A percentile compares a stretch with the other conserved stretches of the same genome.
Conservation (phyloP, 2,888 invertebrate species). For the Leptopilina drosophilae region DNA sequence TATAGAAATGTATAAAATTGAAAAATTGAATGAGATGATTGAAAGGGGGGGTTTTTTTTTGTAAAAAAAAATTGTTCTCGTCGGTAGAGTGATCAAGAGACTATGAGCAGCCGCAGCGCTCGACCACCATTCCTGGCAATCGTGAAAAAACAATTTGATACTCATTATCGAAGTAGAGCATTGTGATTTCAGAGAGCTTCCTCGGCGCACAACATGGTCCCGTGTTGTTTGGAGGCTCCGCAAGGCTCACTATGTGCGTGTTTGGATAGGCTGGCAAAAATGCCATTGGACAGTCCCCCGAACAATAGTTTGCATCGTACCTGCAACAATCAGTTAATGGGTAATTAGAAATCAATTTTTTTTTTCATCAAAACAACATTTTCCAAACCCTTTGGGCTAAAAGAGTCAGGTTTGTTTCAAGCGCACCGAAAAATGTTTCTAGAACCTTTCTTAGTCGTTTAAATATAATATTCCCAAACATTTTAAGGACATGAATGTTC, state of each 20-base stretch:
- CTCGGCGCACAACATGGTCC: constrained; percentile 96
- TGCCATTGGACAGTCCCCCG: constrained; percentile 94
- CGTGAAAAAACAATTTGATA: constrained; percentile 91
- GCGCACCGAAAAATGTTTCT: no score
- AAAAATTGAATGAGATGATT: constrained; percentile 18
- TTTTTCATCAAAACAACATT: background rate
- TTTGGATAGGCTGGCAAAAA: constrained; percentile 92
- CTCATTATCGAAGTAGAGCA: constrained; percentile 95
- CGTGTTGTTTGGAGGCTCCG: constrained; percentile 85
- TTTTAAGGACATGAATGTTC: no score
- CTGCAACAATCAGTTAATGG: constrained; percentile 57
- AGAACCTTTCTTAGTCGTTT: no score
- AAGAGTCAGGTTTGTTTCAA: no score
- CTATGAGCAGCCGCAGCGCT: constrained; percentile 94
- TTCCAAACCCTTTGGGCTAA: no score
- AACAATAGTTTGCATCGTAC: constrained; percentile 97
- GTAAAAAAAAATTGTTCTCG: constrained; percentile 20
- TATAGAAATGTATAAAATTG: background rate
- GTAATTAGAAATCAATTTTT: no score
- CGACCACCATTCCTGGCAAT: constrained; percentile 96
- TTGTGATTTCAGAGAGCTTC: constrained; percentile 90
- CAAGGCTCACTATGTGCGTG: constrained; percentile 91
- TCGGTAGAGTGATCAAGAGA: constrained; percentile 55
- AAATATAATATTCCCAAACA: no score
- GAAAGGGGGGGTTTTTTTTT: background rate